phyloP scores from a whole-genome alignment of 2,888 invertebrate species.

The Mythimna pallens region DNA sequence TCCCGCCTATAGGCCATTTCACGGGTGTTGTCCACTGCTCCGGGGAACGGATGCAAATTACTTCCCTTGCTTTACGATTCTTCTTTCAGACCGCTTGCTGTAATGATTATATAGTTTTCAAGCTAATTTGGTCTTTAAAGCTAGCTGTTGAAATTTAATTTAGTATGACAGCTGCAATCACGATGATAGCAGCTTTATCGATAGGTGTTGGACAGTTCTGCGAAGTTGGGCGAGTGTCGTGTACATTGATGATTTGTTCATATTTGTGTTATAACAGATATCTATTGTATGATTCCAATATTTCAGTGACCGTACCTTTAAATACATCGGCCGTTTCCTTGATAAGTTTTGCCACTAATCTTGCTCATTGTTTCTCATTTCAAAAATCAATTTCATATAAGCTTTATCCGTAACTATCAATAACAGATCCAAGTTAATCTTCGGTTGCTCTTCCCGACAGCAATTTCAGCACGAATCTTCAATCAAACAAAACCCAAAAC shows the following conservation, averaged over 20 bases:
- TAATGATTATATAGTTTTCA: constrained; percentile 68
- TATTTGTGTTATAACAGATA: constrained; percentile 10
- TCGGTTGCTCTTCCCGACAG: constrained; percentile 4
- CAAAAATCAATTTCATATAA: background rate
- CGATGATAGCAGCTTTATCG: constrained; percentile 39
- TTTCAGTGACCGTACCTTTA: background rate
- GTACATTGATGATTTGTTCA: constrained; percentile 57
- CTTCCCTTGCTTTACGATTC: constrained; percentile 85
- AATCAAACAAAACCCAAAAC: constrained; percentile 26
- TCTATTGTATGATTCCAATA: constrained; percentile 8
- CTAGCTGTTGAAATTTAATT: constrained; percentile 56
- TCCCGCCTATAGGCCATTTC: constrained; percentile 83
- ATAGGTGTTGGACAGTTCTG: constrained; percentile 61
- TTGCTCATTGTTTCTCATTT: background rate
- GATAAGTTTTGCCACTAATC: background rate
- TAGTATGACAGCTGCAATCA: constrained; percentile 41
- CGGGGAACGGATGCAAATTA: constrained; percentile 82
- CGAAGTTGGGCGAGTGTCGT: constrained; percentile 65
- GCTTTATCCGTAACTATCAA: background rate
- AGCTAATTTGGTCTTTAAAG: constrained; percentile 66
- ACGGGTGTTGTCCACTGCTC: constrained; percentile 83
- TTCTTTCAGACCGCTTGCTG: constrained; percentile 71
- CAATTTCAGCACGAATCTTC: background rate
- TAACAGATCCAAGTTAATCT: background rate
- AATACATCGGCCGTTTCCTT: background rate